Conservation (phyloP, 2,797 vertebrate genomes). For the Lemur catta region DNA sequence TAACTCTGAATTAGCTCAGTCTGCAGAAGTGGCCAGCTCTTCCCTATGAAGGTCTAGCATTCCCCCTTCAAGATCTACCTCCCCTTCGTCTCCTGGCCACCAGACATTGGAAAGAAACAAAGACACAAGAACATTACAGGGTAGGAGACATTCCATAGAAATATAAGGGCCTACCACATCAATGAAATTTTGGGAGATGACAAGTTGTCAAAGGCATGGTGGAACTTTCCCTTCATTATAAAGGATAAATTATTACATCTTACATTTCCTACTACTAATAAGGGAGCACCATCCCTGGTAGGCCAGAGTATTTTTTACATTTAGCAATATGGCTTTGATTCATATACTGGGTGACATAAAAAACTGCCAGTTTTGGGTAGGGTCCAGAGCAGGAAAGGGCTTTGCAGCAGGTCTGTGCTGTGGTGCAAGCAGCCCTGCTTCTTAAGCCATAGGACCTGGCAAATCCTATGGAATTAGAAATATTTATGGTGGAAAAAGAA, state of each 20-base stretch:
- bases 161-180: not conserved
- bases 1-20: not conserved
- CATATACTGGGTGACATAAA: not conserved
- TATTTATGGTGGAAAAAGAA: constrained; percentile 47
- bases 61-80: not conserved
- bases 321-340: not conserved
- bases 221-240: not conserved
- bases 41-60: not conserved
- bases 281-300: not conserved
- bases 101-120: not conserved
- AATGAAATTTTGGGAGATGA: not conserved
- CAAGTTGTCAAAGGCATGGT: not conserved
- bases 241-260: not conserved
- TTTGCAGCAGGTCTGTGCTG: not conserved
- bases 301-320: not conserved
- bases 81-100: not conserved
- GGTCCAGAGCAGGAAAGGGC: not conserved
- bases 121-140: not conserved
- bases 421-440: not conserved
- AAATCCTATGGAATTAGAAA: constrained; percentile 20
- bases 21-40: not conserved
- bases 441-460: not conserved
- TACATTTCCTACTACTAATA: not conserved
- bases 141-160: not conserved
- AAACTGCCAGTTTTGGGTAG: not conserved